Percentiles rank a stretch among this genome's conserved stretches.
These are phyloP conservation scores for Lingula anatina DNA, from an alignment of 2,888 invertebrate species.

Conservation along the genomic window DNA sequence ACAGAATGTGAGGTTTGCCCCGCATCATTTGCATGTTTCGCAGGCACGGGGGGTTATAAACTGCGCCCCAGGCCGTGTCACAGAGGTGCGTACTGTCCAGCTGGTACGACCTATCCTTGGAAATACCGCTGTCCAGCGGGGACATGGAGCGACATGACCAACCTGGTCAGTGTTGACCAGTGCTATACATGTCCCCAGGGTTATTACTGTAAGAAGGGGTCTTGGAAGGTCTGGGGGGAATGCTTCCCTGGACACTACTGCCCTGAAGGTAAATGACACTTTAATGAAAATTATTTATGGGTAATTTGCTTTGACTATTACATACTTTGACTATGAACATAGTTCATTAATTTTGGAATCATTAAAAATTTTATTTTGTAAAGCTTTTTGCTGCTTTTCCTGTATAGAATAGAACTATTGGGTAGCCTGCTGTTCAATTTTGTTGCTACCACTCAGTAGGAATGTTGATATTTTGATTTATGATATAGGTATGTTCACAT, in stretches of 20 bases:
- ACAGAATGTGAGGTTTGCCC: slow-evolving; percentile 39
- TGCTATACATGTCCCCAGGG: slow-evolving; percentile 36
- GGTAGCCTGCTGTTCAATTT: too few relatives aligned
- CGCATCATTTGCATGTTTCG: slow-evolving; percentile 29
- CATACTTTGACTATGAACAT: too few relatives aligned
- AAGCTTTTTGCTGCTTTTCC: too few relatives aligned
- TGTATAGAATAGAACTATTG: too few relatives aligned
- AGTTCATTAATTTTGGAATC: too few relatives aligned
- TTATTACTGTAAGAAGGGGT: slow-evolving; percentile 40
- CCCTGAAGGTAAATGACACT: slow-evolving; percentile 39
- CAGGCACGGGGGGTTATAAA: slow-evolving; percentile 40
- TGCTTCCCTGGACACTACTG: slow-evolving; percentile 44
- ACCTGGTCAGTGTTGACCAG: slow-evolving; percentile 37
- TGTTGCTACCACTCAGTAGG: too few relatives aligned
- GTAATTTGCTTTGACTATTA: too few relatives aligned
- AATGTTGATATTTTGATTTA: too few relatives aligned
- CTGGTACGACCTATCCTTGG: slow-evolving; percentile 29
- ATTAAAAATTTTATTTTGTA: too few relatives aligned
- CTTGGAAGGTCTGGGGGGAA: slow-evolving; percentile 25
- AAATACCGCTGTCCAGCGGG: slow-evolving; percentile 45
- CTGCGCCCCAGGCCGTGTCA: slow-evolving; percentile 42
- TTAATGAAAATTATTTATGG: too few relatives aligned
- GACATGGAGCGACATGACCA: slow-evolving; percentile 36
- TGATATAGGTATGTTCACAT: too few relatives aligned
- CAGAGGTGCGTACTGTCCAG: slow-evolving; percentile 41